Evolutionary conservation across 2,113 vertebrate genomes (phyloP).

Genomic region (Nestor notabilis): DNA sequence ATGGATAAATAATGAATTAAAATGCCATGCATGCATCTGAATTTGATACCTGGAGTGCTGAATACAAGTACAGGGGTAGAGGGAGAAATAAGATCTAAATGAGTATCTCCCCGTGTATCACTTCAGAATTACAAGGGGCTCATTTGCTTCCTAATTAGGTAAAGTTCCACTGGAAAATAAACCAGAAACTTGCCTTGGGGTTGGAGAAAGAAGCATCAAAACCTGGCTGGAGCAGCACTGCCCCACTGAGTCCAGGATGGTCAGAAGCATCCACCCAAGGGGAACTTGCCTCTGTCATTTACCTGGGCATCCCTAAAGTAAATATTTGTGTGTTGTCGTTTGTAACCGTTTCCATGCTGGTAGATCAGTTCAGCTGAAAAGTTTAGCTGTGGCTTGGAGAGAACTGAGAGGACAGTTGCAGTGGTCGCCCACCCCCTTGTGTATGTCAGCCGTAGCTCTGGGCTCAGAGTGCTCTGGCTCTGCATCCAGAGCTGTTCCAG

Average conservation of each 20-base stretch:
- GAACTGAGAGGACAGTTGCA: fast-evolving
- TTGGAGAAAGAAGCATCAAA: background rate
- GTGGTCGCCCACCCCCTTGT: background rate
- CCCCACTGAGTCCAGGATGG: background rate
- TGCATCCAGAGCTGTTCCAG: background rate
- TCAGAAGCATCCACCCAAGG: background rate
- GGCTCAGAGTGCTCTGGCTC: background rate
- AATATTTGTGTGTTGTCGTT: background rate
- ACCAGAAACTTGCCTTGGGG: background rate
- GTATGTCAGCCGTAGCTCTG: background rate
- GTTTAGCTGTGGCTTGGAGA: background rate
- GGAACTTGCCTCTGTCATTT: background rate
- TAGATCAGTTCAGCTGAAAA: background rate
- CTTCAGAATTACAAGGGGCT: background rate
- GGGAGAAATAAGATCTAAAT: background rate
- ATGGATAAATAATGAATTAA: slow-evolving; percentile 45
- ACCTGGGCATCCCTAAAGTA: background rate
- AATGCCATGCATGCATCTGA: background rate
- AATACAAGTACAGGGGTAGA: background rate
- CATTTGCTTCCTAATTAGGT: background rate
- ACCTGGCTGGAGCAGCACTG: background rate
- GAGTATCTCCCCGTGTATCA: background rate
- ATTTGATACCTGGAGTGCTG: background rate
- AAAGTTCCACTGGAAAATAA: background rate
- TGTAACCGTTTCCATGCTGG: background rate